phyloP scores from a whole-genome alignment of 2,888 invertebrate species.

The Eutolmus rufibarbis region DNA sequence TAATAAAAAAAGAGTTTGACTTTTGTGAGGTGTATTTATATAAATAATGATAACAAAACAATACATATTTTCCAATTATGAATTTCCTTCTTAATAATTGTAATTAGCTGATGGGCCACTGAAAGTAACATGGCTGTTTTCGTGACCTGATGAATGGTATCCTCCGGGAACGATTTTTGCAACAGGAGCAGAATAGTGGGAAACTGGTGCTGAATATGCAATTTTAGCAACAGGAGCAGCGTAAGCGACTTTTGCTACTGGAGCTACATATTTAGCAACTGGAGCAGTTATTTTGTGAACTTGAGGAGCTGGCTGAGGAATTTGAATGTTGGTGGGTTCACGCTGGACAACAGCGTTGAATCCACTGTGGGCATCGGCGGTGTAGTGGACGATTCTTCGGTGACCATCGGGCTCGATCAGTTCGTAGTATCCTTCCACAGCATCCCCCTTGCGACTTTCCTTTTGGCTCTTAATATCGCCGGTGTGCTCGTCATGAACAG shows the following conservation, averaged over 20 bases:
- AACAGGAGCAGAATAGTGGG: conserved; percentile 43
- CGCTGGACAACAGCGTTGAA: conserved; percentile 63
- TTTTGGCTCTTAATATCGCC: conserved; percentile 62
- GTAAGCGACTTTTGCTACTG: neutral
- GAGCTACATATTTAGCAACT: neutral
- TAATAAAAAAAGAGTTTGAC: neutral
- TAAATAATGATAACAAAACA: neutral
- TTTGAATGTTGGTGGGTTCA: conserved; percentile 50
- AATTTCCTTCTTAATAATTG: neutral
- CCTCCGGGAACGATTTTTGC: conserved; percentile 47
- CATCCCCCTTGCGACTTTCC: conserved; percentile 61
- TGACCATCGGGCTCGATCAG: conserved; percentile 62
- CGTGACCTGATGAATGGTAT: neutral
- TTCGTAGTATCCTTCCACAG: conserved; percentile 61
- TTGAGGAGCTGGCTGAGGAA: conserved; percentile 34
- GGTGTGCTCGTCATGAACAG: conserved; percentile 59
- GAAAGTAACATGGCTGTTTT: conserved; percentile 23
- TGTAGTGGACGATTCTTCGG: conserved; percentile 62
- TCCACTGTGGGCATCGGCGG: conserved; percentile 61
- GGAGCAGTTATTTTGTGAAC: neutral
- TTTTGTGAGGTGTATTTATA: neutral
- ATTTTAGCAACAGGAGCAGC: conserved; percentile 53
- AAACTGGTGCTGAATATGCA: neutral
- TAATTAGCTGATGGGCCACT: conserved; percentile 25
- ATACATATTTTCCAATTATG: neutral